A percentile compares a stretch with the other conserved stretches of the same genome.
phyloP scores from a whole-genome alignment of 2,888 invertebrate species.

The Stenotaenia linearis region DNA sequence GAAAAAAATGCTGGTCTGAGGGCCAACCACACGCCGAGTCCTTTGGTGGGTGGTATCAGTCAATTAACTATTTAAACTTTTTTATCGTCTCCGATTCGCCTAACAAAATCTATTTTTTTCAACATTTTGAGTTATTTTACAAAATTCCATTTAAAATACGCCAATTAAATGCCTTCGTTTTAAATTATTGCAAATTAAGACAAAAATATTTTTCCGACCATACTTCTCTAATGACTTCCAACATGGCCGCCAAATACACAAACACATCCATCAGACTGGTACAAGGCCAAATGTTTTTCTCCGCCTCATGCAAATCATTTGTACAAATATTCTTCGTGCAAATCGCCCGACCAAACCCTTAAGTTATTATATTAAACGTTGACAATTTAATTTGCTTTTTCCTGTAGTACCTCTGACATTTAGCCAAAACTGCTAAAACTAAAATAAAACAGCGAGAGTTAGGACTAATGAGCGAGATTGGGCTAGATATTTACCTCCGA shows the following conservation, averaged over 20 bases:
- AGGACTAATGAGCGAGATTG: not conserved
- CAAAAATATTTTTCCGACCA: not conserved
- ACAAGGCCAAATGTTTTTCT: not conserved
- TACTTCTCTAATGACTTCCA: not conserved
- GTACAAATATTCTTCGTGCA: not conserved
- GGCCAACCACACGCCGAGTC: constrained; percentile 20
- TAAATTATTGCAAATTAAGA: not conserved
- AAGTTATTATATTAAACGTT: not conserved
- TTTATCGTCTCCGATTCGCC: not conserved
- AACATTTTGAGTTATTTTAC: not conserved
- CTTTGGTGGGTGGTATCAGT: constrained; percentile 10
- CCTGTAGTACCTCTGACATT: not conserved
- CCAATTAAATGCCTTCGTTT: not conserved
- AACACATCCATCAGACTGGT: not conserved
- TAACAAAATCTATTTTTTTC: not conserved
- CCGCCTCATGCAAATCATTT: not conserved
- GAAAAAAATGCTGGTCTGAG: not conserved
- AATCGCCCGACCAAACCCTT: not conserved
- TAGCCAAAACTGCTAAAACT: not conserved
- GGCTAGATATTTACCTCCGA: too few relatives aligned
- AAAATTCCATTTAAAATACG: not conserved
- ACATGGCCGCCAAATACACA: not conserved
- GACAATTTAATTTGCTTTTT: not conserved
- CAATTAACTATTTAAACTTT: not conserved
- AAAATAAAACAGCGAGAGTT: not conserved